Percentiles rank a stretch among this genome's conserved stretches.
Evolutionary conservation across 2,797 vertebrate species (phyloP).

Genomic region (Crotalus adamanteus): DNA sequence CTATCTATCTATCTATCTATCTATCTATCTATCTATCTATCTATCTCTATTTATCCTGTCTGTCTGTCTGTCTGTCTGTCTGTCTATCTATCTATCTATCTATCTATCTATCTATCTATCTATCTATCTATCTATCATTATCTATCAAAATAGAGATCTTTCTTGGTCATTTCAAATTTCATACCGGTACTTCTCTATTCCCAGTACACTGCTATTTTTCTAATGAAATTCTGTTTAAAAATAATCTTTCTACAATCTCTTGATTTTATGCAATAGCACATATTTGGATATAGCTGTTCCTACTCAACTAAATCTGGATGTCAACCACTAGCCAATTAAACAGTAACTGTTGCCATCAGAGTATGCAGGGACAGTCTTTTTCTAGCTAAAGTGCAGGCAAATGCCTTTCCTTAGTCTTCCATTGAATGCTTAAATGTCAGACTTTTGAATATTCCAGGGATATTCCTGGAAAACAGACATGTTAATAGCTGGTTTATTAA

Average conservation of each 20-base stretch:
- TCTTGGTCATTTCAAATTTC: background rate
- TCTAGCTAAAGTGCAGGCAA: background rate
- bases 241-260: background rate
- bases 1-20: no score
- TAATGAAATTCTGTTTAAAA: background rate
- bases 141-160: background rate
- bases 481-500: background rate
- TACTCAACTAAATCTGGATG: background rate
- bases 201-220: background rate
- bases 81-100: no score
- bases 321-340: background rate
- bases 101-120: no score
- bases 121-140: background rate
- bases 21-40: background rate
- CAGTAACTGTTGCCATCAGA: background rate
- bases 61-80: fast-evolving
- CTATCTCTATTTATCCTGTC: no score
- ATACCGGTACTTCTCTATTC: background rate
- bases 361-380: background rate
- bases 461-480: background rate
- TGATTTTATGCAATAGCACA: background rate
- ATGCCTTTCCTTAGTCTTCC: background rate
- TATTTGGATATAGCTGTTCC: background rate
- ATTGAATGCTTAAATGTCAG: background rate
- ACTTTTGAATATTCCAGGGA: background rate